phyloP scores from a whole-genome alignment of 1,140 invertebrate species.

The Solen grandis region DNA sequence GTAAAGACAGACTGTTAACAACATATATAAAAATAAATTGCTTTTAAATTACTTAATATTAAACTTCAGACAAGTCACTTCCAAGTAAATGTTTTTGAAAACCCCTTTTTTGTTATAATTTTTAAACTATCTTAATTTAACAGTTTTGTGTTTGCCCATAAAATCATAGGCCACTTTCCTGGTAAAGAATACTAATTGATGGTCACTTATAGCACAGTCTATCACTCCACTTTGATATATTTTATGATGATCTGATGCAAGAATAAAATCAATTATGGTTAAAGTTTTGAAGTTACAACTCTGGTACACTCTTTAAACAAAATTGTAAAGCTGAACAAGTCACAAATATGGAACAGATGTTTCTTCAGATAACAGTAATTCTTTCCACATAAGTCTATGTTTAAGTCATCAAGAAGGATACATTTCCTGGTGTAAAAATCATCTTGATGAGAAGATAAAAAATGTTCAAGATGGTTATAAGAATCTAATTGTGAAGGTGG shows the following conservation, averaged over 20 bases:
- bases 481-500: neutral
- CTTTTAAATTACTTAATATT: too few species aligned
- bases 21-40: too few species aligned
- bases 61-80: neutral
- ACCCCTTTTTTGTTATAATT: neutral
- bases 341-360: neutral
- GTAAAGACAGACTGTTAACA: too few species aligned
- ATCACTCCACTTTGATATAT: neutral
- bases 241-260: neutral
- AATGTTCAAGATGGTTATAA: neutral
- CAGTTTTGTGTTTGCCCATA: neutral
- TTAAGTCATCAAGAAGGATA: neutral
- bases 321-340: neutral
- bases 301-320: neutral
- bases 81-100: neutral
- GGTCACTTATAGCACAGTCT: neutral
- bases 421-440: neutral
- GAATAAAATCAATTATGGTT: slow-evolving; percentile 1
- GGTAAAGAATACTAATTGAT: neutral
- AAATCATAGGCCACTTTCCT: neutral
- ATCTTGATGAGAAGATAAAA: neutral
- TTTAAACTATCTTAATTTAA: neutral
- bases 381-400: neutral
- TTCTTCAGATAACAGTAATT: neutral
- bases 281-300: neutral